Evolutionary conservation across 2,888 invertebrate species (phyloP).

Genomic region (Lepas anatifera): DNA sequence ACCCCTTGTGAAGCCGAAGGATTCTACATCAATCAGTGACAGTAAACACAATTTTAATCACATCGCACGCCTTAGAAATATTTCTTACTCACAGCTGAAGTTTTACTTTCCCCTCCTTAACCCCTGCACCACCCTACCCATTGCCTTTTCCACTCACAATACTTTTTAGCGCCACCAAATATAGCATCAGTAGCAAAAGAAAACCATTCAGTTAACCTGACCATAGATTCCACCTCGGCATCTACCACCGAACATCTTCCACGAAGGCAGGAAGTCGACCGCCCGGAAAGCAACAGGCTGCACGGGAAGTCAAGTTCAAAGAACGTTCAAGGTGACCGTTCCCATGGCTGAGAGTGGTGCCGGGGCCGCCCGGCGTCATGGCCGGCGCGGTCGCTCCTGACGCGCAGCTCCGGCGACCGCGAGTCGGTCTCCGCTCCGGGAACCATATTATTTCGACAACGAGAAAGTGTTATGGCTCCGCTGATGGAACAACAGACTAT

Average conservation of each 20-base stretch:
- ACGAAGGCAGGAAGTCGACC: too few species aligned
- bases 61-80: too few species aligned
- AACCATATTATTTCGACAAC: neutral
- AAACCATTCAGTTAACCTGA: neutral
- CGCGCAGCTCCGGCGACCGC: neutral
- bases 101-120: too few species aligned
- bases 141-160: neutral
- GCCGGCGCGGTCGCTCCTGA: neutral
- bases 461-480: neutral
- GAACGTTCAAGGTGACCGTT: constrained; percentile 8
- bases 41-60: too few species aligned
- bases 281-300: neutral
- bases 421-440: neutral
- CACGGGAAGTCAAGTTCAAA: neutral
- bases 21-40: too few species aligned
- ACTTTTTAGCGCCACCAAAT: neutral
- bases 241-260: neutral
- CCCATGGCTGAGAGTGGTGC: neutral
- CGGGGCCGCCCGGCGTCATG: neutral
- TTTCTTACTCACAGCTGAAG: too few species aligned
- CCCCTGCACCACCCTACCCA: neutral
- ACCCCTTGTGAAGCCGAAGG: too few species aligned
- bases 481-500: neutral
- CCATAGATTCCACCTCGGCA: neutral
- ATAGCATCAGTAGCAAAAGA: neutral